Evolutionary conservation across 1,140 invertebrate genomes (phyloP), one percentile per base, ranked within the genome.

Genomic region (Drosophila virilis): DNA sequence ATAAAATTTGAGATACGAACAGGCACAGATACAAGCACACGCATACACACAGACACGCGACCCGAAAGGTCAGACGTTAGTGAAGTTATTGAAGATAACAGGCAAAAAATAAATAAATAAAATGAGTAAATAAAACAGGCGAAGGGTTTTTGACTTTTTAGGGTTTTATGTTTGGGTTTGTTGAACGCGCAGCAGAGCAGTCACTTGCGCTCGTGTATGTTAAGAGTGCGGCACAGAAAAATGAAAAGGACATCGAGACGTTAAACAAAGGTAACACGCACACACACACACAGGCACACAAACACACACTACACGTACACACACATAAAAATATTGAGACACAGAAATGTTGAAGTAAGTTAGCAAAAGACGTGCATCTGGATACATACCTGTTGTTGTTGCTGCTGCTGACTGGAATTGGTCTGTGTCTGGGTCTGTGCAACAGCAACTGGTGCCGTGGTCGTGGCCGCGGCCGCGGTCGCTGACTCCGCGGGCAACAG

Each of bases 321-420:
- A 9, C 3, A 10, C 8, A 43, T 1, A 33, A 32, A 37, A 32
- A 52, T 28, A 10, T 52, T 54, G 38, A 51, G 5, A 60, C 12
- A 69, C 46, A 54, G 45, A 72, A 37, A 68, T 40, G 37, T 50
- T 42, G 15, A 77, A 40, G 40, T 61, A 50, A 70, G 17, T 62
- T 59, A 58, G 43, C 54, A n/a, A 46, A 76, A 77, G 76, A 88
- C 83, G 71, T 86, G 83, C 75, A 58, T 73, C 66, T 35, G 54
- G 51, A 40, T 79, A 91, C 90, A 89, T 91, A 91, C 90, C 90
- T 90, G 90, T 65, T 75, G 90, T 71, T 74, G 72, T 51, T 90
- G 81, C 40, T 67, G 70, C 5, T 77, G 42, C 40, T 61, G 65
- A 15, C 37, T 38, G 8, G 59, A 22, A 64, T 57, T 77, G 42